Conservation (phyloP, 2,888 invertebrate species). For the Margaritifera margaritifera region DNA sequence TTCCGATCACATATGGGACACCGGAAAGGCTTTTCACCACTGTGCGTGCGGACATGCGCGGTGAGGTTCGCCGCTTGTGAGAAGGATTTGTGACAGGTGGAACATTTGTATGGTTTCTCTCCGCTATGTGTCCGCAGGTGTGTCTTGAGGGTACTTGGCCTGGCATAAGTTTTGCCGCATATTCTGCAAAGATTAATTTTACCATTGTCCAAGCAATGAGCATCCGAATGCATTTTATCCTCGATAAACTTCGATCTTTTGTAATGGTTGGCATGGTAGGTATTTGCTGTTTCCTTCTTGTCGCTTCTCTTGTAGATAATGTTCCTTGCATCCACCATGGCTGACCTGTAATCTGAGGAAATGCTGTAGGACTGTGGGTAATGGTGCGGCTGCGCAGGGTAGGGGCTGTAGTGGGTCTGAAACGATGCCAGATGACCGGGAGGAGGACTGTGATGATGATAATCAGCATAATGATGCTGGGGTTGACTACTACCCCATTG, state of each 20-base stretch:
- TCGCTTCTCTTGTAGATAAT: conserved; percentile 59
- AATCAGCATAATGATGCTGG: conserved; percentile 33
- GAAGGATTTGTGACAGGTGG: conserved; percentile 91
- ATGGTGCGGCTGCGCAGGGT: conserved; percentile 33
- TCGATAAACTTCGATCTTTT: conserved; percentile 54
- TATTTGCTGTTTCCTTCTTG: conserved; percentile 48
- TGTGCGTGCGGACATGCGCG: conserved; percentile 95
- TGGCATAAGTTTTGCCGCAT: conserved; percentile 95
- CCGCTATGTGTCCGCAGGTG: conserved; percentile 97
- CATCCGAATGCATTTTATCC: conserved; percentile 36
- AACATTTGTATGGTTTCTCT: conserved; percentile 85
- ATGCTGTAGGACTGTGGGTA: conserved; percentile 51
- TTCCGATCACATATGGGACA: conserved; percentile 97
- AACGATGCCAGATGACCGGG: conserved; percentile 44
- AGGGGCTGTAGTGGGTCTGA: conserved; percentile 44
- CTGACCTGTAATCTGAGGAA: conserved; percentile 51
- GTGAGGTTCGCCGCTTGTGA: conserved; percentile 99
- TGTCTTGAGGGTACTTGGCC: conserved; percentile 97
- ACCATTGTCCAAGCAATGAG: conserved; percentile 33
- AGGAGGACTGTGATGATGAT: conserved; percentile 45
- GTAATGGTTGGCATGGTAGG: conserved; percentile 44
- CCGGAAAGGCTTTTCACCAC: conserved; percentile 97
- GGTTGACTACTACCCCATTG: conserved; percentile 45
- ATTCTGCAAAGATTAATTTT: conserved; percentile 87
- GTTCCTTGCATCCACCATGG: conserved; percentile 42